phyloP scores from a whole-genome alignment of 2,888 invertebrate species.

The Pherbina coryleti region DNA sequence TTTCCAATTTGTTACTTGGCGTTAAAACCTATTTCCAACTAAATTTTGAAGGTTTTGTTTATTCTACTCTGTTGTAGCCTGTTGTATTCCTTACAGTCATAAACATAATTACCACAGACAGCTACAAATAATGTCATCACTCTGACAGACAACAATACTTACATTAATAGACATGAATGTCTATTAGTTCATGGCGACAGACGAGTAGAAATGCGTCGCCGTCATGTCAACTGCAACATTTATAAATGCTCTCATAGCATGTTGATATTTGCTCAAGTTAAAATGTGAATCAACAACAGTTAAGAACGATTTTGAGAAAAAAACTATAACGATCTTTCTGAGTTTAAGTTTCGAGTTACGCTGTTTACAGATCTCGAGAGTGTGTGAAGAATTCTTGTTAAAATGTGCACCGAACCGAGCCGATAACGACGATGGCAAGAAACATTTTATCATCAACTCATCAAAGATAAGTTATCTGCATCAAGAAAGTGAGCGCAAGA shows the following conservation, averaged over 20 bases:
- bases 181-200: background rate
- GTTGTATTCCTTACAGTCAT: no score
- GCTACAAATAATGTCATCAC: background rate
- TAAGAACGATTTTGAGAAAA: background rate
- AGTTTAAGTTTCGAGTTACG: background rate
- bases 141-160: background rate
- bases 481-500: no score
- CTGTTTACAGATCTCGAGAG: background rate
- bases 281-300: constrained; percentile 6
- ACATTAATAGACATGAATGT: background rate
- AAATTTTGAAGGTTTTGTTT: background rate
- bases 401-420: no score
- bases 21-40: background rate
- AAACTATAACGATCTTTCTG: background rate
- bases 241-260: background rate
- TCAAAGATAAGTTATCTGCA: no score
- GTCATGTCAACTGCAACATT: background rate
- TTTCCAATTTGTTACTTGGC: background rate
- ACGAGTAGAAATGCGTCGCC: background rate
- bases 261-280: background rate
- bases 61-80: no score
- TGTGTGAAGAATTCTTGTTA: background rate
- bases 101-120: no score
- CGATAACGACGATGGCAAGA: no score
- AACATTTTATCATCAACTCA: no score